Evolutionary conservation across 1,140 invertebrate genomes (phyloP), one percentile per base, ranked within the genome.

Genomic region (Orussus abietinus): DNA sequence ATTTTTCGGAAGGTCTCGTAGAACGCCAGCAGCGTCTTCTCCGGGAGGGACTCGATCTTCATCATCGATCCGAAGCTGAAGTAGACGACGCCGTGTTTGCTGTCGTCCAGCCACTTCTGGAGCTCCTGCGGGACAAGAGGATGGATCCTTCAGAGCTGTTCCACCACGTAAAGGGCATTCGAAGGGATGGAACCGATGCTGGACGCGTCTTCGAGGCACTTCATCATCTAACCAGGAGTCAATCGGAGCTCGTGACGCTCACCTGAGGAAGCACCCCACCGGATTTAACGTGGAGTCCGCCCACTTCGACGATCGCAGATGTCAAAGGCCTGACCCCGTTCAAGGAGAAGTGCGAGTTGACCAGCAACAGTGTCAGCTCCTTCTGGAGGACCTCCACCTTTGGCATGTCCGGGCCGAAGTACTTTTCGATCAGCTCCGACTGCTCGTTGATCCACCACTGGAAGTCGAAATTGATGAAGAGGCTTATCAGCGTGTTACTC

Each of bases 291-390:
- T 78, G 76, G 3, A 77, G n/a, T 2, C 80, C 80, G 6, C 78
- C 80, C 6, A 83, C 75, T 62, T 82, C 78, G 1, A 82, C 60
- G 42, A 82, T 62, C 17, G 59, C 59, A 4, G 65, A 61, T 18
- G 58, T 42, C 4, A 55, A 46, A 11, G 64, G 64, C 18, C 57
- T 53, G 18, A 67, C 30, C 22, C 53, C 58, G 20, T 77, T 70
- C 4, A 75, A 73, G 3, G 77, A 72, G 52, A 74, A 67, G 57
- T 83, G 80, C 11, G 78, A 79, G 53, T 83, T 83, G 0, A 78
- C 74, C 36, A 84, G 45, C 17, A 81, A 70, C 44, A 83, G 48
- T 51, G 78, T 80, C 10, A 80, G 75, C 49, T 82, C 80, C 37
- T 75, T 70, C 22, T 77, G 75, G 32, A 83, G 55, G 13, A 72